Percentiles rank a stretch among this genome's conserved stretches.
Conservation (phyloP, 1,140 invertebrate species). For the Drosophila subobscura region DNA sequence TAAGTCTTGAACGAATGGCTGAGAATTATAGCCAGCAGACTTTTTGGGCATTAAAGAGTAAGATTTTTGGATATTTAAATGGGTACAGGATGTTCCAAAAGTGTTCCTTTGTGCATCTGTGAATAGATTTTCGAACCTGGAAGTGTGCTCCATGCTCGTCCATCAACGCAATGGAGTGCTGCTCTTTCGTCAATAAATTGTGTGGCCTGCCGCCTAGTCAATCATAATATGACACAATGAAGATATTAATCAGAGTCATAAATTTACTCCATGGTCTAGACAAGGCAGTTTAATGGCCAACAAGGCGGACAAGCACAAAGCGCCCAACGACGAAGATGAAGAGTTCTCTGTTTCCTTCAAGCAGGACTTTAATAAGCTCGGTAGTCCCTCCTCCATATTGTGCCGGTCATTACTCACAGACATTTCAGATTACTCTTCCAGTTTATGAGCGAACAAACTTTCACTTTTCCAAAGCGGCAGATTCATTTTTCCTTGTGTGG, state of each 20-base stretch:
- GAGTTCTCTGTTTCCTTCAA: constrained; percentile 4
- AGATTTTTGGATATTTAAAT: constrained; percentile 28
- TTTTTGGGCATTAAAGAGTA: constrained; percentile 7
- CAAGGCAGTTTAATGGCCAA: constrained; percentile 53
- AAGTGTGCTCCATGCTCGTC: constrained; percentile 23
- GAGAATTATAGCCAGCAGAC: constrained; percentile 6
- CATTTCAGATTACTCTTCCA: constrained; percentile 53
- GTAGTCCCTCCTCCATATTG: constrained; percentile 32
- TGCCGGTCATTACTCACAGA: constrained; percentile 52
- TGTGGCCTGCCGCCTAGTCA: constrained; percentile 53
- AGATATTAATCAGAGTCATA: constrained; percentile 63
- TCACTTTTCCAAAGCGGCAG: constrained; percentile 46
- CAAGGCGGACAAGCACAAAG: constrained; percentile 20
- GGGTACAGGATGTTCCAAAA: constrained; percentile 20
- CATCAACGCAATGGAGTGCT: constrained; percentile 22
- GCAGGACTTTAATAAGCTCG: constrained; percentile 26
- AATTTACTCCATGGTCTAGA: constrained; percentile 61
- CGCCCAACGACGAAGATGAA: constrained; percentile 29
- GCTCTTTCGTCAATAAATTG: constrained; percentile 47
- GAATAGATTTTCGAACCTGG: constrained; percentile 11
- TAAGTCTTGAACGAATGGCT: constrained; percentile 25
- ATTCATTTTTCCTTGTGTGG: constrained; percentile 23
- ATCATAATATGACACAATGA: constrained; percentile 62
- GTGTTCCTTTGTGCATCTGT: not conserved
- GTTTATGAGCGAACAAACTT: constrained; percentile 52